A percentile compares a stretch with the other conserved stretches of the same genome.
Evolutionary conservation across 37 sponge, comb jelly and placozoan genomes (phyloP).

Genomic region (Beroe ovata): DNA sequence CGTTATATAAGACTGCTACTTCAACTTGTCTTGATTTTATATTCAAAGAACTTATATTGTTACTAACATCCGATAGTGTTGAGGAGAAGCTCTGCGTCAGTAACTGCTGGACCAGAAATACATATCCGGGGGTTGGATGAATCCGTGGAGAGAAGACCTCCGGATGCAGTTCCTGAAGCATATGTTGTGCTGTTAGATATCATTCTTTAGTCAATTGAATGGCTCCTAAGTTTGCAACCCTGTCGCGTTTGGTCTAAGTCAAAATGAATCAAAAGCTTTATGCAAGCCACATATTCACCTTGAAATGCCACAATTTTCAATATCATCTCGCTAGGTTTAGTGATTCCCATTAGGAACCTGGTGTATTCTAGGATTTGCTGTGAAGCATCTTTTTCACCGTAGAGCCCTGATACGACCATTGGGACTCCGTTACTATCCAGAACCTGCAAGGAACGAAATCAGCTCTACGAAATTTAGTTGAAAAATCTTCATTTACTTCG

Average conservation of each 20-base stretch:
- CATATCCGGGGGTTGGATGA: conserved; percentile 15
- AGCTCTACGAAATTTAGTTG: no score
- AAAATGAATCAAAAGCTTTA: no score
- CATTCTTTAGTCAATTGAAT: background rate
- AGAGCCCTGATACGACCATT: conserved; percentile 4
- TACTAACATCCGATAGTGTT: background rate
- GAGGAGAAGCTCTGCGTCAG: background rate
- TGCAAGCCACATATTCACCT: no score
- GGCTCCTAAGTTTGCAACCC: background rate
- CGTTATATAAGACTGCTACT: no score
- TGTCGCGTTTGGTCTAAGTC: no score
- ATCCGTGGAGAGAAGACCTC: background rate
- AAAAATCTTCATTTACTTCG: no score
- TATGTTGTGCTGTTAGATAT: background rate
- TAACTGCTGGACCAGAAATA: background rate
- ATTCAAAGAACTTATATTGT: no score
- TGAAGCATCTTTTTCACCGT: background rate
- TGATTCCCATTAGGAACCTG: background rate
- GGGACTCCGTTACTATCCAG: conserved; percentile 12
- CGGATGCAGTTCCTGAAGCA: conserved; percentile 3
- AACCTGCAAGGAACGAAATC: no score
- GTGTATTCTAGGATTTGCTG: conserved; percentile 15
- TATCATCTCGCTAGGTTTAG: background rate
- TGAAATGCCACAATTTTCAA: background rate
- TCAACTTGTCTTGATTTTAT: no score